A percentile compares a stretch with the other conserved stretches of the same genome.
These are phyloP conservation scores for Aurelia aurita complex sp. Pacific DNA, from an alignment of 30 jellyfish, hydroid and myxozoan genomes.

Conservation along the genomic window DNA sequence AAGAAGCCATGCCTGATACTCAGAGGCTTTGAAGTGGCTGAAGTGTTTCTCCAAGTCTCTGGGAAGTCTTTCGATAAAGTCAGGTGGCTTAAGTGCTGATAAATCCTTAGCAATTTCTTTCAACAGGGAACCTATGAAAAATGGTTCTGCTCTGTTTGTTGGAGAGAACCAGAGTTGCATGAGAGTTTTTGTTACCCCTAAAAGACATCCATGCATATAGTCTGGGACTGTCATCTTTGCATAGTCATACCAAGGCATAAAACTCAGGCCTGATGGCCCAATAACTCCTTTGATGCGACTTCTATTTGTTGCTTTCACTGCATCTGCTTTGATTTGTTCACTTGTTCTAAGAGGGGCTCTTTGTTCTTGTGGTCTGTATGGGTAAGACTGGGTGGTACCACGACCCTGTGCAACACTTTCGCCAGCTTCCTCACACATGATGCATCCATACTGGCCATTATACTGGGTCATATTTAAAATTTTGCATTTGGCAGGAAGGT, in stretches of 20 bases:
- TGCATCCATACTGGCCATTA: neutral
- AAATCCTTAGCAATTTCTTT: too few species aligned
- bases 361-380: neutral
- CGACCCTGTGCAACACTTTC: neutral
- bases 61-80: too few species aligned
- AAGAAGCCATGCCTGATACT: too few species aligned
- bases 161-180: neutral
- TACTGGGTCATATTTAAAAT: neutral
- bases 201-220: constrained; percentile 2
- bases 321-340: neutral
- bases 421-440: neutral
- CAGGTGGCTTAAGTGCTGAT: too few species aligned
- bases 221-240: neutral
- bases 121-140: neutral
- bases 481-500: constrained; percentile 10
- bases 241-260: neutral
- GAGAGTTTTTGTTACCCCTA: neutral
- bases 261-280: neutral
- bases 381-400: neutral
- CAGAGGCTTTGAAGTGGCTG: too few species aligned
- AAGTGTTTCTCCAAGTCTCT: too few species aligned
- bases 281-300: neutral
- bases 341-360: neutral
- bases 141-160: neutral
- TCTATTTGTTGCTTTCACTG: neutral